Conservation (phyloP, 2,888 invertebrate species). For the Eupeodes luniger region DNA sequence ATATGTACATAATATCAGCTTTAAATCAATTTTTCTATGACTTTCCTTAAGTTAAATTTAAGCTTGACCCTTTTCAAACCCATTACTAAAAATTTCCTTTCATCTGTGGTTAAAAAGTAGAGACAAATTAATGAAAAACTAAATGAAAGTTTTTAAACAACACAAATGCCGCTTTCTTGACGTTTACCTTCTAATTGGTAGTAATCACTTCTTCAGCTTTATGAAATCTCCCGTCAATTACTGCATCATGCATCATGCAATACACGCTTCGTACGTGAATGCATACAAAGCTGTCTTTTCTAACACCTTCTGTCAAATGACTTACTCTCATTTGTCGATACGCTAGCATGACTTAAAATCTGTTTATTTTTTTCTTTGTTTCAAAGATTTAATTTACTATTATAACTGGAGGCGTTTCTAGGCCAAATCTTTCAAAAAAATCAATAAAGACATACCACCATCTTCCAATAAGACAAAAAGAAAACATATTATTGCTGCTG, state of each 20-base stretch:
- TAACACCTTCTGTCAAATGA: conserved; percentile 15
- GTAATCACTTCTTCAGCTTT: not conserved
- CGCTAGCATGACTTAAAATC: not conserved
- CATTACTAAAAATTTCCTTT: no score
- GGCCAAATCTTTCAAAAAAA: conserved; percentile 4
- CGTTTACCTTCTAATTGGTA: not conserved
- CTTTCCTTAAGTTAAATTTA: no score
- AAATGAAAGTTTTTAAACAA: not conserved
- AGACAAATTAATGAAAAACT: not conserved
- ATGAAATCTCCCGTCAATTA: not conserved
- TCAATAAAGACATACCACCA: not conserved
- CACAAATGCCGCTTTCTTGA: conserved; percentile 16
- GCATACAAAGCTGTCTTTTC: not conserved
- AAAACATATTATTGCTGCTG: not conserved
- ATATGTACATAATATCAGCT: no score
- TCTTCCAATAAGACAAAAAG: not conserved
- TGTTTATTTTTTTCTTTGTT: no score
- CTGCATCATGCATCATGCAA: not conserved
- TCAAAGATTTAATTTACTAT: not conserved
- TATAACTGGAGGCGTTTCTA: conserved; percentile 14
- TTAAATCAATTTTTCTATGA: no score
- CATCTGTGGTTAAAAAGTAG: no score
- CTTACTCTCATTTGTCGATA: not conserved
- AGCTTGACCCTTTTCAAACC: no score
- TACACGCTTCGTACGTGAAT: not conserved